Base-by-base conservation (phyloP, 2,888 invertebrate species). In the Polydesmus complanatus region DNA sequence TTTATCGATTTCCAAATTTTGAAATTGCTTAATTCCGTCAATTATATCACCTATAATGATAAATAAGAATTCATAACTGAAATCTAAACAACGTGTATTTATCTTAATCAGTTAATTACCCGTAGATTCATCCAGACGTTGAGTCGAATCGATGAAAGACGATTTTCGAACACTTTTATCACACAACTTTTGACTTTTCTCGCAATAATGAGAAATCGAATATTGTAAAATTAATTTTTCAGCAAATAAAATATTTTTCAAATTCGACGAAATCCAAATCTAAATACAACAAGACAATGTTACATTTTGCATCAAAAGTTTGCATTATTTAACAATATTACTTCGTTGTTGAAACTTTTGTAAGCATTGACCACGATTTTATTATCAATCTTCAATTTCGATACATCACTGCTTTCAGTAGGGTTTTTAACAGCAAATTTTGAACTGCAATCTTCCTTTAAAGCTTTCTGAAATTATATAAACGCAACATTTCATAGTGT, bases 31-130 rank as follows among this genome's bases (percentile, higher is more conserved):
- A 5, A 37, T 37, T 8, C 37, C 37, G 14, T 5, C 5, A 37
- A 37, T 37, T 5, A 5, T 8, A 14, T 37, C 37, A 8, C 37
- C 37, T 37, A 37, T 37, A 37, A 5, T 8, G 37, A 37, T 37
- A 14, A 37, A 37, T 8, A 37, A 5, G 37, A 5, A 8, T 72
- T 37, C 14, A 37, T 8, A 5, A 37, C 14, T 37, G 37, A 37
- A 8, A 37, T 8, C 14, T 37, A 37, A 37, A 8, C 37, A n/a
- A n/a, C n/a, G n/a, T n/a, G n/a, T n/a, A n/a, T 65, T 47, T 58
- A n/a, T 22, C 23, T 22, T 50, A 27, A 54, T 19, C 11, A 3
- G 54, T 23, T 26, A 14, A 54, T 37, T 8, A 37, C 37, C 37
- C 5, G 37, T 37, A 37, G 14, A 37, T 37, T 5, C 5, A 37